Evolutionary conservation across 1,140 invertebrate species (phyloP), one percentile per base, ranked within the genome.

Genomic region (Bombus superbus): DNA sequence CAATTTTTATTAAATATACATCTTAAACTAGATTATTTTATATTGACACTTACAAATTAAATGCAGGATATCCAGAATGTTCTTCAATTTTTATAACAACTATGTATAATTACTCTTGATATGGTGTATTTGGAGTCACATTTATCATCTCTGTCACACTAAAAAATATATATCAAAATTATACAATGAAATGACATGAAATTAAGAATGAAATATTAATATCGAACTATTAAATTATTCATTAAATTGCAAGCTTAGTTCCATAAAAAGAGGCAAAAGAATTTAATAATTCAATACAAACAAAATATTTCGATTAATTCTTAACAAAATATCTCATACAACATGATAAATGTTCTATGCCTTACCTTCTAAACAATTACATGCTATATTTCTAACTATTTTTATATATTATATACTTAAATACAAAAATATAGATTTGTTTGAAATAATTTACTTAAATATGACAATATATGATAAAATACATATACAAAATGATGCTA

Each of bases 101-200:
- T 79, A 42, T 72, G 75, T 74, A 32, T 28, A 86, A 86, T 86
- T 75, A 76, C 78, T 72, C 72, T 77, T 96, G 95, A 92, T 98
- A 98, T 28, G 97, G 96, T 47, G 97, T 97, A 80, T 97, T 96
- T 53, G 97, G 97, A 93, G 97, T 98, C 28, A 98, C 97, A 94
- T 97, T 97, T 87, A 98, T 97, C 97, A 98, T 97, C 94, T 98
- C 97, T 87, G 96, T 97, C 82, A 96, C 97, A 93, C 97, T 97
- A 96, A 85, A 96, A 97, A 90, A 92, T n/a, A 85, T 42, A 80
- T 32, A 69, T 78, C 0, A 92, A 93, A 93, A 91, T 88, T 76
- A 82, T 87, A 88, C 11, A 22, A 64, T 42, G 8, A 78, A 66
- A 42, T 76, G 6, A 59, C 13, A 76, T 35, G 4, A 38, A 40